Evolutionary conservation across 2,797 vertebrate species (phyloP).

Genomic region (Masticophis lateralis): DNA sequence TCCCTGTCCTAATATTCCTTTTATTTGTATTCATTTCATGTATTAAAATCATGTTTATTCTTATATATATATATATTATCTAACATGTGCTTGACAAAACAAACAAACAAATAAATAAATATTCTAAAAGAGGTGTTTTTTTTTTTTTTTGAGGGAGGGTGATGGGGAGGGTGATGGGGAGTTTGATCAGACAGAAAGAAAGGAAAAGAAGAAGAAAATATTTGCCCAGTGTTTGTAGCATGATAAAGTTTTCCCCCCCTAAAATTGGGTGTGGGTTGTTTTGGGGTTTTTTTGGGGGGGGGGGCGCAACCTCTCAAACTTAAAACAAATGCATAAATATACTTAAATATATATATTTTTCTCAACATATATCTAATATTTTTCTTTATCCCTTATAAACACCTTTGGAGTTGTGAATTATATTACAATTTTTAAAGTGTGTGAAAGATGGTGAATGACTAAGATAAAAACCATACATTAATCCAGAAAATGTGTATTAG

Average conservation of each 20-base stretch:
- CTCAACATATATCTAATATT: not conserved
- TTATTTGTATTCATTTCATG: no score
- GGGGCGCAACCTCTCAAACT: not conserved
- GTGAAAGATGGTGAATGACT: not conserved
- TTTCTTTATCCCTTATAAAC: not conserved
- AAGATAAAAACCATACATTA: not conserved
- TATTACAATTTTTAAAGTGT: not conserved
- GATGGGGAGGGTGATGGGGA: not conserved
- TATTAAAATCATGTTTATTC: no score
- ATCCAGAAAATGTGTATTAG: not conserved
- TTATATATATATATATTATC: no score
- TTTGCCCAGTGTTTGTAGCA: not conserved
- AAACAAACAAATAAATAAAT: no score
- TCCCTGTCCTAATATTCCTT: no score
- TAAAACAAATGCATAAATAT: not conserved
- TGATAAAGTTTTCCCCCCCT: not conserved
- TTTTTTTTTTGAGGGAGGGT: not conserved
- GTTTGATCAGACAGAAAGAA: conserved; percentile 39
- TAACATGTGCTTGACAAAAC: no score
- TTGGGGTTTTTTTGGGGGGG: not conserved
- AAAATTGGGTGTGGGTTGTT: not conserved
- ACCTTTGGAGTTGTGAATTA: not conserved
- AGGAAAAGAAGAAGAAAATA: not conserved
- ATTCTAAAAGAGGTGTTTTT: not conserved
- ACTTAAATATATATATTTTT: not conserved